Conservation (phyloP, 2,113 vertebrate genomes). For the Physeter macrocephalus region DNA sequence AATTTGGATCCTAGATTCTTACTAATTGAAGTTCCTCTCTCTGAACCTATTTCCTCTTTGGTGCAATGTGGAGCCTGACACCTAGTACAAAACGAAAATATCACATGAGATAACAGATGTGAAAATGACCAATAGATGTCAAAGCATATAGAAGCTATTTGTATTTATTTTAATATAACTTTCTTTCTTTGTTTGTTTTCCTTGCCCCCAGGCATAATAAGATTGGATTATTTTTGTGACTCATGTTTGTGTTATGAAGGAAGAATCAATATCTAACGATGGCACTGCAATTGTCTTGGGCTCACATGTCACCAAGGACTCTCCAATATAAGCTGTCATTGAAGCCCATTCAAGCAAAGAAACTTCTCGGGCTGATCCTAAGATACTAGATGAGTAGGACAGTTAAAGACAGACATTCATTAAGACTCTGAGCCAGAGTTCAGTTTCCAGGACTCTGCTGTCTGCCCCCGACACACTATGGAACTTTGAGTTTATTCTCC, state of each 20-base stretch:
- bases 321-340: background rate
- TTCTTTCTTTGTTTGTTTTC: slow-evolving; percentile 41
- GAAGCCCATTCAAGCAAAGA: background rate
- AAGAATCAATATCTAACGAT: background rate
- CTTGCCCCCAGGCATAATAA: background rate
- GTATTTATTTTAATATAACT: slow-evolving; percentile 38
- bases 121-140: background rate
- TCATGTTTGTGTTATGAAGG: background rate
- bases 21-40: background rate
- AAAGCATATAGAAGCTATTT: background rate
- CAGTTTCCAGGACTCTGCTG: background rate
- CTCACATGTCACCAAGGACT: background rate
- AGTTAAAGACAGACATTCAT: background rate
- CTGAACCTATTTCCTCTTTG: background rate
- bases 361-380: background rate
- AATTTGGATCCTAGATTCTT: background rate
- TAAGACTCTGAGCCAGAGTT: background rate
- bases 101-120: background rate
- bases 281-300: background rate
- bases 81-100: background rate
- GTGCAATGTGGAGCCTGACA: background rate
- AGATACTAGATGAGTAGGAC: background rate
- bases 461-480: background rate
- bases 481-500: background rate
- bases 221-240: background rate